These are phyloP conservation scores for Genyomyrus donnyi DNA, from an alignment of 2,113 vertebrate genomes.

Conservation along the genomic window DNA sequence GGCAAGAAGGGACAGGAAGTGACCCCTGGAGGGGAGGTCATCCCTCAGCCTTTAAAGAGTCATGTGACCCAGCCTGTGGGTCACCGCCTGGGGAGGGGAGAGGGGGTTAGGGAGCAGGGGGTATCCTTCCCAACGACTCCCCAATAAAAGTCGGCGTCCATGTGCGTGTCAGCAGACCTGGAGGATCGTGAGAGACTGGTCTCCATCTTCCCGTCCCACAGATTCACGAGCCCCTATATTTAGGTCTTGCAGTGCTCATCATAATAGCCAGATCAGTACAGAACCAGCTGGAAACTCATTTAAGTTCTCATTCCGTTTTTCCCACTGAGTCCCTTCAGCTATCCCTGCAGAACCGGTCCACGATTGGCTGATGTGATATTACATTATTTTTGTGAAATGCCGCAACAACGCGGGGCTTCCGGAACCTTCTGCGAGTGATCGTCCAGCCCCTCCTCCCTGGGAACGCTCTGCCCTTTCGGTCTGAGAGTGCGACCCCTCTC, in stretches of 20 bases:
- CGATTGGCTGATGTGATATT: background rate
- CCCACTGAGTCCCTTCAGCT: background rate
- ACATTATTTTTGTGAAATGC: background rate
- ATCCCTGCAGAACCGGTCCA: background rate
- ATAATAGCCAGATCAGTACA: background rate
- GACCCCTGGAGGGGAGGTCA: background rate
- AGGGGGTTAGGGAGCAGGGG: background rate
- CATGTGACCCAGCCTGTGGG: background rate
- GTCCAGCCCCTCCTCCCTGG: constrained; percentile 10
- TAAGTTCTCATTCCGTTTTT: background rate
- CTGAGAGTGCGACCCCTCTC: constrained; percentile 5
- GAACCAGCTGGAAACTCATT: constrained; percentile 10
- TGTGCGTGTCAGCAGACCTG: background rate
- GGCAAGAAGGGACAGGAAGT: background rate
- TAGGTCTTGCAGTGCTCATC: background rate
- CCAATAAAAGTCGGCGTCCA: background rate
- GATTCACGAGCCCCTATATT: constrained; percentile 14
- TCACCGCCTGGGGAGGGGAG: background rate
- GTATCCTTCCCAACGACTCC: background rate
- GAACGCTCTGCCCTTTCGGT: constrained; percentile 20
- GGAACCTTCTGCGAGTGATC: background rate
- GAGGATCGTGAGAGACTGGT: background rate
- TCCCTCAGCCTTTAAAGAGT: background rate
- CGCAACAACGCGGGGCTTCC: background rate
- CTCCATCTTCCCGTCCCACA: background rate